Evolutionary conservation across 2,113 vertebrate genomes (phyloP).

Genomic region (Hemiprocne comata): DNA sequence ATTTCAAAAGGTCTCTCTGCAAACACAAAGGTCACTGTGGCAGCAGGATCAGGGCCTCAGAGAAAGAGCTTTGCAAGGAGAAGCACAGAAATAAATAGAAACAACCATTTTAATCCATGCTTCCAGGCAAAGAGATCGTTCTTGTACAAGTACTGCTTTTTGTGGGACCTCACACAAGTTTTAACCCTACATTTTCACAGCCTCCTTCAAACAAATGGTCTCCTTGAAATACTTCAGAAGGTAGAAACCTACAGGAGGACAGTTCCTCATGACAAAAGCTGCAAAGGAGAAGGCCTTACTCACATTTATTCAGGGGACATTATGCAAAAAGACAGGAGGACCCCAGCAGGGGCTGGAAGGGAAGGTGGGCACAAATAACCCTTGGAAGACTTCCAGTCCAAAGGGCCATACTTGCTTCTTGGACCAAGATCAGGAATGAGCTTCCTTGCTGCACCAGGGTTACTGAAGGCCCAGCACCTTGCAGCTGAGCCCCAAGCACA

Average conservation of each 20-base stretch:
- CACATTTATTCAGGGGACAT: constrained; percentile 25
- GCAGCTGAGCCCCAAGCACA: neutral
- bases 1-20: constrained; percentile 44
- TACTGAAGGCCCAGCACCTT: neutral
- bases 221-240: neutral
- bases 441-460: neutral
- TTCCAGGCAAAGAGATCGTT: neutral
- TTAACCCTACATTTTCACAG: neutral
- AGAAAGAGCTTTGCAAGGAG: neutral
- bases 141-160: neutral
- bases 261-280: neutral
- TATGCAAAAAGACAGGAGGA: constrained; percentile 12
- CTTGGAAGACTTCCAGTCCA: neutral
- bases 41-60: neutral
- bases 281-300: neutral
- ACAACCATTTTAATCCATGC: neutral
- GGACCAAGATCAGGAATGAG: neutral
- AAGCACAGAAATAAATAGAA: constrained; percentile 10
- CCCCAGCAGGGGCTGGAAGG: neutral
- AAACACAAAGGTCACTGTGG: constrained; percentile 53
- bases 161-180: neutral
- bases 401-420: neutral
- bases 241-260: neutral
- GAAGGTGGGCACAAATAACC: neutral
- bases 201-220: neutral